Evolutionary conservation across 2,888 invertebrate genomes (phyloP), one percentile per base, ranked within the genome.

Genomic region (Cynaeus angustus): DNA sequence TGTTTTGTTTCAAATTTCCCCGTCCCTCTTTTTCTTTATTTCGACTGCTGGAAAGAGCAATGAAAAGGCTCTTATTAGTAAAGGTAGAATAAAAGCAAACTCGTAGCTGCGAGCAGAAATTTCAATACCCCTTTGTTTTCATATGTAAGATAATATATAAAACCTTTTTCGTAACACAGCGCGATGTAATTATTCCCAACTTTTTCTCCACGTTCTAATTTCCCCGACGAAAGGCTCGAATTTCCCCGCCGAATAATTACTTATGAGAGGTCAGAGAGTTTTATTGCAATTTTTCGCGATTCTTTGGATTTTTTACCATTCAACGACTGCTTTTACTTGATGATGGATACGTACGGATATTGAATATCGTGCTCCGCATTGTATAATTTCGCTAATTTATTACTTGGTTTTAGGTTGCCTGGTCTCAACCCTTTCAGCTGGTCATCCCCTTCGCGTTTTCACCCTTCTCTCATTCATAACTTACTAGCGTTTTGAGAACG

Each of bases 351-450:
- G 58, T 14, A 38, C 43, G 64, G 56, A 71, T 71, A 71, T 71
- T 67, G 67, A 71, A 71, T 71, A 71, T 71, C 67, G 67, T 70
- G 67, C 69, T 66, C 59, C 52, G 68, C 72, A 76, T 76, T 76
- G 76, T 76, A 74, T 76, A 76, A 76, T 76, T 76, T 78, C 78
- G 77, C 80, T 78, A 81, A 77, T 79, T 79, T 79, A 80, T 79
- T 79, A 80, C 79, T 79, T 77, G 74, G 76, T 80, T 77, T 79
- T 77, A 75, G 75, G 77, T 78, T 77, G 74, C 75, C 75, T 69
- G 53, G 41, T 74, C 70, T 64, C 72, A 75, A 74, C 76, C 77
- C 75, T 75, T 77, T 77, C 74, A 72, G 71, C 74, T 74, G 66
- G 58, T 53, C 65, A 64, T 68, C 64, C 70, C 71, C 66, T 71